Conservation (phyloP, 2,113 vertebrate species). For the Chroicocephalus ridibundus region DNA sequence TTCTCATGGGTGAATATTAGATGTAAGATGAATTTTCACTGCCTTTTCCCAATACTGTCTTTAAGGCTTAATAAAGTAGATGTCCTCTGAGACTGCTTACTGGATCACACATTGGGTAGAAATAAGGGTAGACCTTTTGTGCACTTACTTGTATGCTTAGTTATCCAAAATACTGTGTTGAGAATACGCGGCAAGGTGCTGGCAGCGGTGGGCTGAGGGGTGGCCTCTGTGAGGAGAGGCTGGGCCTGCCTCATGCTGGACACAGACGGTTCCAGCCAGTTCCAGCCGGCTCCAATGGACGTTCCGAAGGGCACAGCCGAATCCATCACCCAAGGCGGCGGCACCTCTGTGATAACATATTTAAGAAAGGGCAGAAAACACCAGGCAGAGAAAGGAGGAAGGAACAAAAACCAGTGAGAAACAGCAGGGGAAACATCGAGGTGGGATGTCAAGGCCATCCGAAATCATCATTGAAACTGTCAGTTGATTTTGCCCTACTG, state of each 20-base stretch:
- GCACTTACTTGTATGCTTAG: neutral
- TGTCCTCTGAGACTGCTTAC: neutral
- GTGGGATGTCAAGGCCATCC: neutral
- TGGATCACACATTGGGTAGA: neutral
- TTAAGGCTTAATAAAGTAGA: neutral
- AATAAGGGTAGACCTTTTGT: neutral
- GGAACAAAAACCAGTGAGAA: neutral
- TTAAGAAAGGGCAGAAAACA: neutral
- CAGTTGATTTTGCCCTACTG: neutral
- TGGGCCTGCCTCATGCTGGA: fast-evolving
- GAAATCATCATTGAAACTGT: neutral
- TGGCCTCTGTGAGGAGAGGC: neutral
- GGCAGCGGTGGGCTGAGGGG: fast-evolving
- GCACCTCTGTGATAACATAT: neutral
- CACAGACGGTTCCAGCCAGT: neutral
- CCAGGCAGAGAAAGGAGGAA: neutral
- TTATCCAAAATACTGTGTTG: neutral
- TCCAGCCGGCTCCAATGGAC: neutral
- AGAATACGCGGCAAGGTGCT: neutral
- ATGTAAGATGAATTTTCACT: neutral
- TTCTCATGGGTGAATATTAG: neutral
- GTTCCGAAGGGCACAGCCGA: fast-evolving
- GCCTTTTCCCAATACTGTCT: neutral
- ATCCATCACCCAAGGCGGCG: neutral
- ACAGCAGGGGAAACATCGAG: neutral